Base-by-base conservation (phyloP, 1,140 invertebrate genomes). In the Drosophila equinoxialis region DNA sequence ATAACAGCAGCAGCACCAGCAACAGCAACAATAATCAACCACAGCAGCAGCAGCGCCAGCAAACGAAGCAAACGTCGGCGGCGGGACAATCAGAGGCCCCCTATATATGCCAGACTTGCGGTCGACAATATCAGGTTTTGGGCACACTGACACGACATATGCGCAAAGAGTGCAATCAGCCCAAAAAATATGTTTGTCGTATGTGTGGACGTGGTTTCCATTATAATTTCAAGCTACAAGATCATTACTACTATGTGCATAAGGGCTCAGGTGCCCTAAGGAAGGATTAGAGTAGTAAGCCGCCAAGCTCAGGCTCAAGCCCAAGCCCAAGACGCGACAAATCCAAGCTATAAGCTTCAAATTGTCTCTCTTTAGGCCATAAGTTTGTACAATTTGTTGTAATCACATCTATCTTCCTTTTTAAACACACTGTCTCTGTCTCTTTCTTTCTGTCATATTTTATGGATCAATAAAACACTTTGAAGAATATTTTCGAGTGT, bases 101-200 rank as follows among this genome's bases (percentile, higher is more conserved):
- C 5, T 92, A 75, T 91, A 90, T 91, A 83, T 95, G 94, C 81
- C 93, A 93, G 8, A 94, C 93, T 51, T 94, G 94, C 81, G 91
- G 91, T 66, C 94, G 94, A 77, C 92, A 92, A 55, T 95, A 94
- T 90, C 93, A 93, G 86, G 86, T 94, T 55, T 91, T 93, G 39
- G 94, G 93, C 71, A 94, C 93, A 17, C 64, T 94, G 61, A 94
- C 92, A 77, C 93, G 94, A 6, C 94, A 94, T 77, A 82, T 94
- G 66, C 91, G 93, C 33, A 92, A 92, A 73, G 93, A 93, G 84
- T 93, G 93, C 82, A 94, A 94, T 48, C 93, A 93, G 54, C 92
- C 93, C 66, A 93, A 93, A 51, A 92, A 92, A 70, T 94, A 92
- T 77, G 79, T 91, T 51, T 94, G 93, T 76, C 68, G 66, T 10